phyloP scores from a whole-genome alignment of 2,113 vertebrate genomes.

The Tupaia chinensis region DNA sequence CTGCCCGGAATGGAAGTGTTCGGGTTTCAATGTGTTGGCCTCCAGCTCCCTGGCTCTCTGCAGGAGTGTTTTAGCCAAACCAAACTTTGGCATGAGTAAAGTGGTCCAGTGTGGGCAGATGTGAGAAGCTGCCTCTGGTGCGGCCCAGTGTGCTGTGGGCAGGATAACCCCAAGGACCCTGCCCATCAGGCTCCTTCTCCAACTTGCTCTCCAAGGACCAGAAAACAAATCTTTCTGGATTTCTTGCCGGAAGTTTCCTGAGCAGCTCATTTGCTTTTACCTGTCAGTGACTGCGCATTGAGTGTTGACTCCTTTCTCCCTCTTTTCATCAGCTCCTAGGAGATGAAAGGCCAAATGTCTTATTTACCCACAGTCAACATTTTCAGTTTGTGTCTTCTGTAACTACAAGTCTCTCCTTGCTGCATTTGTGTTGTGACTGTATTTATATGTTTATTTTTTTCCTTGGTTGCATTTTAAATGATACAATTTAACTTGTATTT shows the following conservation, averaged over 20 bases:
- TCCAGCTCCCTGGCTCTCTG: background rate
- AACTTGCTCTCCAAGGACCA: background rate
- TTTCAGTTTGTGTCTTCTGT: background rate
- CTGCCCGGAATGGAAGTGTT: background rate
- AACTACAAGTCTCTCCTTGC: too few relatives aligned
- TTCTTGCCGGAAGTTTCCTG: background rate
- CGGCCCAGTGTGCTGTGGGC: rapidly evolving
- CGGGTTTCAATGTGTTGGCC: background rate
- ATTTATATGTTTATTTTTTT: background rate
- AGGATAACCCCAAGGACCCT: background rate
- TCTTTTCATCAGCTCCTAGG: background rate
- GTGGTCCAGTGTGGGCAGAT: background rate
- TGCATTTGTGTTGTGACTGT: background rate
- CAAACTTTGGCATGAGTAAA: too few relatives aligned
- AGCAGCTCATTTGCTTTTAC: background rate
- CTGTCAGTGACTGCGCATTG: background rate
- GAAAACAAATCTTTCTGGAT: background rate
- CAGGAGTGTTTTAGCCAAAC: background rate
- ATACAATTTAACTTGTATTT: background rate
- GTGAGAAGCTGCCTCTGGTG: too few relatives aligned
- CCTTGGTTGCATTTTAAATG: background rate
- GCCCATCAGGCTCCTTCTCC: too few relatives aligned
- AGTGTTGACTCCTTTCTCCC: rapidly evolving
- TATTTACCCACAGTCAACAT: background rate
- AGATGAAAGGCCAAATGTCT: background rate